phyloP scores from a whole-genome alignment of 1,140 invertebrate genomes.

The Leptinotarsa lineolata region DNA sequence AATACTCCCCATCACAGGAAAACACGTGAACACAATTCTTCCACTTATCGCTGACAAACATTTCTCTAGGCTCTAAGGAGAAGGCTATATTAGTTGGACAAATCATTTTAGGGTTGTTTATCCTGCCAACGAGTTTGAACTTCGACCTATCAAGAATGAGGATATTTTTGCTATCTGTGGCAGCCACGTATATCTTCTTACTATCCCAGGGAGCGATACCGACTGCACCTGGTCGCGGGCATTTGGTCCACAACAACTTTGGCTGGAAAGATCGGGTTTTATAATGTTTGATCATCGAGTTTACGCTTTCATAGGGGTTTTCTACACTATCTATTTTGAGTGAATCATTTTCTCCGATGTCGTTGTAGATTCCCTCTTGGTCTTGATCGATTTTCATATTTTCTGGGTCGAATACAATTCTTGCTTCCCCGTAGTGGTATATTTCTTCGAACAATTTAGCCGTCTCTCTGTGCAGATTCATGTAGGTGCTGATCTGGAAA shows the following conservation, averaged over 20 bases:
- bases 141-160: conserved; percentile 59
- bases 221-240: conserved; percentile 63
- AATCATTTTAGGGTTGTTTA: conserved; percentile 63
- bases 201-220: conserved; percentile 63
- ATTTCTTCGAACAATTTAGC: conserved; percentile 60
- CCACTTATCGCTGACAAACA: conserved; percentile 73
- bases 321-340: conserved; percentile 48
- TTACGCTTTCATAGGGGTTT: conserved; percentile 59
- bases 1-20: conserved; percentile 64
- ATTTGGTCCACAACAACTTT: conserved; percentile 59
- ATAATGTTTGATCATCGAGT: conserved; percentile 57
- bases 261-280: conserved; percentile 53
- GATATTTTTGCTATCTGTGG: conserved; percentile 43
- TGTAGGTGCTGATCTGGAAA: conserved; percentile 40
- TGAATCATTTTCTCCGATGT: conserved; percentile 58
- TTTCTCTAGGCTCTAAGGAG: conserved; percentile 62
- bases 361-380: conserved; percentile 56
- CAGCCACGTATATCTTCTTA: conserved; percentile 62
- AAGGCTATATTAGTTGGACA: conserved; percentile 72
- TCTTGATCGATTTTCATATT: conserved; percentile 60
- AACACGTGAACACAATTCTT: conserved; percentile 79
- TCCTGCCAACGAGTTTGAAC: conserved; percentile 58
- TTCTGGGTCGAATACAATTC: conserved; percentile 61
- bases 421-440: conserved; percentile 59
- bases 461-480: conserved; percentile 61